phyloP scores from a whole-genome alignment of 2,797 vertebrate genomes.

The Echiichthys vipera region DNA sequence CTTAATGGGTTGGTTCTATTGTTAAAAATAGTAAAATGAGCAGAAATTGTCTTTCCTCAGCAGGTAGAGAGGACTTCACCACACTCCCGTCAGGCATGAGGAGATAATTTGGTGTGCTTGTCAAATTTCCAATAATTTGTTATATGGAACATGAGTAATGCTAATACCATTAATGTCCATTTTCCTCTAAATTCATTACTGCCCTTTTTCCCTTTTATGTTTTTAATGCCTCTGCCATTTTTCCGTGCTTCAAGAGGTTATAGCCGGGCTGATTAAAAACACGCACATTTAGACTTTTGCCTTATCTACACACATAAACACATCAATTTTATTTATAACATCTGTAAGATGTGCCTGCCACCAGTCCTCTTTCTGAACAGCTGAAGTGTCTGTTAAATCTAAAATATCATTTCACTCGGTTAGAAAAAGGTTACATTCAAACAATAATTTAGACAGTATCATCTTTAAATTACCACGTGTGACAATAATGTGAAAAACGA shows the following conservation, averaged over 20 bases:
- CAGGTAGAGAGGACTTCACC: slow-evolving; percentile 97
- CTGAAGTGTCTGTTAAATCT: slow-evolving; percentile 28
- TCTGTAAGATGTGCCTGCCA: slow-evolving; percentile 47
- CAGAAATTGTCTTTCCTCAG: slow-evolving; percentile 99
- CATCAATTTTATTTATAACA: slow-evolving; percentile 54
- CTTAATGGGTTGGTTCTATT: slow-evolving; percentile 99
- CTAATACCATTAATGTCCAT: slow-evolving; percentile 99
- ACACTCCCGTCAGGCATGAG: slow-evolving; percentile 94
- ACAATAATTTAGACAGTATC: slow-evolving; percentile 13
- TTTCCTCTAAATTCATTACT: slow-evolving; percentile 99
- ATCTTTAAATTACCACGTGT: slow-evolving; percentile 45
- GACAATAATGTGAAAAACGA: neutral
- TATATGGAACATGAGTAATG: slow-evolving; percentile 99
- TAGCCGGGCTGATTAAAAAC: slow-evolving; percentile 91
- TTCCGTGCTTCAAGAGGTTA: slow-evolving; percentile 95
- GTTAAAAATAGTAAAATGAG: slow-evolving; percentile 99
- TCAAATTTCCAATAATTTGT: slow-evolving; percentile 99
- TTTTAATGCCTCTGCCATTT: slow-evolving; percentile 96
- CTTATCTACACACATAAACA: slow-evolving; percentile 56
- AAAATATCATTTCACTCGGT: slow-evolving; percentile 27
- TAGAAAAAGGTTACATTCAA: slow-evolving; percentile 19
- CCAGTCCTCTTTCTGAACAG: slow-evolving; percentile 39
- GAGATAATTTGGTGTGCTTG: slow-evolving; percentile 99
- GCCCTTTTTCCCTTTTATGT: slow-evolving; percentile 99
- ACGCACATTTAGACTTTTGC: slow-evolving; percentile 76